A percentile compares a stretch with the other conserved stretches of the same genome.
Conservation (phyloP, 2,113 vertebrate species). For the Aythya baeri region DNA sequence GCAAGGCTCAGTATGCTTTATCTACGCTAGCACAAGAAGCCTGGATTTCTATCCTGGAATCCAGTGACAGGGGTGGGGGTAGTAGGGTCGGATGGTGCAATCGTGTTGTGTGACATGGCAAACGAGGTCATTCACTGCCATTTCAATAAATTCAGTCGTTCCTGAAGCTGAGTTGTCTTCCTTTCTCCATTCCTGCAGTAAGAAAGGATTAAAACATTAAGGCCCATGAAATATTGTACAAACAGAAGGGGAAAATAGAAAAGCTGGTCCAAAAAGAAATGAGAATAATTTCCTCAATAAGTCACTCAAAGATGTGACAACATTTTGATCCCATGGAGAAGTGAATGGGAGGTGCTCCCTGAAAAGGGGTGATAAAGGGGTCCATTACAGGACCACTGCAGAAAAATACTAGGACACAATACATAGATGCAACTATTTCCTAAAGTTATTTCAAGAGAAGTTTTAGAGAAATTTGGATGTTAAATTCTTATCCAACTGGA, state of each 20-base stretch:
- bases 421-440: accelerated
- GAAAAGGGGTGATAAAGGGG: background rate
- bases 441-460: background rate
- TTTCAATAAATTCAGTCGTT: background rate
- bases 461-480: background rate
- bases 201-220: constrained; percentile 57
- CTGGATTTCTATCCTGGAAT: background rate
- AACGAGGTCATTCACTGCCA: background rate
- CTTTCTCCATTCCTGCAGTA: constrained; percentile 48
- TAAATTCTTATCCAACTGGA: background rate
- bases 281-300: background rate
- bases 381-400: background rate
- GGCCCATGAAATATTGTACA: background rate
- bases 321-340: background rate
- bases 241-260: background rate
- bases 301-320: background rate
- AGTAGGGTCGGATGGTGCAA: background rate
- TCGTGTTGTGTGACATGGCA: background rate
- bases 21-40: background rate
- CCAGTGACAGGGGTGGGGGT: background rate
- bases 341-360: accelerated
- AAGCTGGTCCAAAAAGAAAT: background rate
- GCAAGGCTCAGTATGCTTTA: background rate
- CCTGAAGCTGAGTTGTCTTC: constrained; percentile 4
- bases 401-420: background rate